Conservation (phyloP, 2,888 invertebrate genomes). For the Uloborus plumipes region DNA sequence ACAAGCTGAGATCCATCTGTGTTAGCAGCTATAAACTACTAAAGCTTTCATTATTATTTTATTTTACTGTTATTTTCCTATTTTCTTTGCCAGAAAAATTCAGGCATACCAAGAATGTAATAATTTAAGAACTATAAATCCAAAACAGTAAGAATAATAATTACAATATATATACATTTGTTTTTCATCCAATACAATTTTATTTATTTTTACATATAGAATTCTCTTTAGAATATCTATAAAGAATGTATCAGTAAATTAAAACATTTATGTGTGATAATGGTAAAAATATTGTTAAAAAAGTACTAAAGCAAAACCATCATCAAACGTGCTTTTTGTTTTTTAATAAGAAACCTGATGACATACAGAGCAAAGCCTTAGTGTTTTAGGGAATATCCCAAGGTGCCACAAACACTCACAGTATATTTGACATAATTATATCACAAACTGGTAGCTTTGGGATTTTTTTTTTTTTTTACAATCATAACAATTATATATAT, state of each 20-base stretch:
- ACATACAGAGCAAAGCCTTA: conserved; percentile 63
- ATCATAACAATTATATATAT: conserved; percentile 43
- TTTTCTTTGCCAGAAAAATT: no score
- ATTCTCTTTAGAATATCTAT: no score
- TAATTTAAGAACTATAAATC: no score
- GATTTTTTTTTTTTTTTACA: conserved; percentile 29
- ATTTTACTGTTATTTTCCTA: no score
- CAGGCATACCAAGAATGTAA: no score
- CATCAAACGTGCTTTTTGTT: conserved; percentile 53
- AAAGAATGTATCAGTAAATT: neutral
- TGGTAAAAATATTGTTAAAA: neutral
- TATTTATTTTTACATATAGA: no score
- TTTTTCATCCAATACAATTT: no score
- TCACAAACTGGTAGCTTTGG: conserved; percentile 63
- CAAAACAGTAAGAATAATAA: no score
- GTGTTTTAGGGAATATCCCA: conserved; percentile 54
- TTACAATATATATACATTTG: no score
- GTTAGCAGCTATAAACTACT: no score
- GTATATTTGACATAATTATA: conserved; percentile 56
- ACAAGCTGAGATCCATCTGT: no score
- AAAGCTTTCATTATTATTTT: no score
- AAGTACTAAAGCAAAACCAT: conserved; percentile 13
- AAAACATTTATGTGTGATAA: neutral
- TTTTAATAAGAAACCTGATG: conserved; percentile 58
- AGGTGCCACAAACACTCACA: conserved; percentile 64